Percentiles rank a stretch among this genome's conserved stretches.
Conservation (phyloP, 2,797 vertebrate genomes). For the Malacoctenus gilli region DNA sequence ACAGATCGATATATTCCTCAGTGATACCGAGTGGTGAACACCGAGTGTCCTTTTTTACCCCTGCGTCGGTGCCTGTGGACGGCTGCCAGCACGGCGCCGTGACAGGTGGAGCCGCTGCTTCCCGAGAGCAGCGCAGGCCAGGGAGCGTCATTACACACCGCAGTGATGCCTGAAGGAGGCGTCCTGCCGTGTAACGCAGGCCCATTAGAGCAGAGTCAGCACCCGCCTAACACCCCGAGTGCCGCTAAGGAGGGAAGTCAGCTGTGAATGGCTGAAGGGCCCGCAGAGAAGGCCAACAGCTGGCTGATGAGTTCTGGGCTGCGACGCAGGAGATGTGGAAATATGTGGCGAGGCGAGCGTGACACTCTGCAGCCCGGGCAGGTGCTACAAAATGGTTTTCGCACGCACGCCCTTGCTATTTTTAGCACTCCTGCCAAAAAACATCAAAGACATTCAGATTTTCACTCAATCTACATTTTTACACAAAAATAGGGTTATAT, state of each 20-base stretch:
- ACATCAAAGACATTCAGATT: too few relatives aligned
- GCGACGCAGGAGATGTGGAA: conserved; percentile 16
- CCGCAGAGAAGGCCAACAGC: conserved; percentile 58
- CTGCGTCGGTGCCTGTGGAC: conserved; percentile 2
- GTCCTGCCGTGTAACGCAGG: conserved; percentile 47
- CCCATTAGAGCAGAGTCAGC: conserved; percentile 63
- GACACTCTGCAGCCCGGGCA: conserved; percentile 8
- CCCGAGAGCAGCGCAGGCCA: conserved; percentile 29
- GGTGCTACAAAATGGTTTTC: conserved; percentile 22
- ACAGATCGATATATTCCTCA: background rate
- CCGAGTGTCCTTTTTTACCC: background rate
- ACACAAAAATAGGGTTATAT: too few relatives aligned
- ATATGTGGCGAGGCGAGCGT: conserved; percentile 8
- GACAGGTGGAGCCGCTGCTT: conserved; percentile 14
- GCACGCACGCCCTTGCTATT: background rate
- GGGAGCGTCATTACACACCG: conserved; percentile 41
- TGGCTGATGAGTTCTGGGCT: conserved; percentile 53
- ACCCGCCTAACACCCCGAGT: conserved; percentile 43
- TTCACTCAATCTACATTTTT: too few relatives aligned
- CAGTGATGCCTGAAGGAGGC: conserved; percentile 60
- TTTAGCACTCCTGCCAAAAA: background rate
- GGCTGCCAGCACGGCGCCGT: conserved; percentile 3
- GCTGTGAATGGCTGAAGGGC: conserved; percentile 68
- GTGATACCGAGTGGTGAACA: conserved; percentile 4
- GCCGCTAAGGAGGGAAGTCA: conserved; percentile 64